Evolutionary conservation across 2,797 vertebrate species (phyloP).

Genomic region (Hippocampus kuda): DNA sequence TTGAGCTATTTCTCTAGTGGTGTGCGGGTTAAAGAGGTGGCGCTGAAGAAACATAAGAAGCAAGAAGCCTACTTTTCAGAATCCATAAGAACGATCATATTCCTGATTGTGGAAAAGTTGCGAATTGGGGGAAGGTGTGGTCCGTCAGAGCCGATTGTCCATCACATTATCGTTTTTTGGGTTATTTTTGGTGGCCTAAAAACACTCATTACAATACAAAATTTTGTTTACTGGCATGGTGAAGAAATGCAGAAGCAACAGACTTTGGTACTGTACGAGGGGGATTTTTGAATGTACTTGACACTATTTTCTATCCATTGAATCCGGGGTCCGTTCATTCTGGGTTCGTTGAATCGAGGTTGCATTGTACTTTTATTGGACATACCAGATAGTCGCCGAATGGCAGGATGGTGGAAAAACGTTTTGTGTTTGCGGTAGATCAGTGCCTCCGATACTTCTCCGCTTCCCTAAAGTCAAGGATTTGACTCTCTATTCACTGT

Average conservation of each 20-base stretch:
- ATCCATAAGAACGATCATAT: neutral
- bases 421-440: too few relatives aligned
- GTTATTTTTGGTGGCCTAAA: too few relatives aligned
- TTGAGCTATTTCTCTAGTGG: slow-evolving; percentile 1
- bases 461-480: neutral
- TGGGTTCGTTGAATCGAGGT: too few relatives aligned
- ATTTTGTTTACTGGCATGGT: too few relatives aligned
- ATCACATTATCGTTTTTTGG: too few relatives aligned
- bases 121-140: too few relatives aligned
- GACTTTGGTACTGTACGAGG: too few relatives aligned
- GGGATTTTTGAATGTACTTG: too few relatives aligned
- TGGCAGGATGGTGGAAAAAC: neutral
- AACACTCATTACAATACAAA: too few relatives aligned
- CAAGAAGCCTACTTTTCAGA: neutral
- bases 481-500: neutral
- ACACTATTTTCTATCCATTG: neutral
- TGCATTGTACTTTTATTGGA: neutral
- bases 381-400: neutral
- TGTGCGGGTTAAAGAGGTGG: neutral
- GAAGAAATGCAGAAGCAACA: too few relatives aligned
- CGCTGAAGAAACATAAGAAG: neutral
- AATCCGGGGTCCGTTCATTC: too few relatives aligned
- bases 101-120: neutral
- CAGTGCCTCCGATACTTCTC: neutral
- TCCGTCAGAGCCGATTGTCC: too few relatives aligned